phyloP scores from a whole-genome alignment of 2,113 vertebrate genomes.

The Hymenochirus boettgeri region DNA sequence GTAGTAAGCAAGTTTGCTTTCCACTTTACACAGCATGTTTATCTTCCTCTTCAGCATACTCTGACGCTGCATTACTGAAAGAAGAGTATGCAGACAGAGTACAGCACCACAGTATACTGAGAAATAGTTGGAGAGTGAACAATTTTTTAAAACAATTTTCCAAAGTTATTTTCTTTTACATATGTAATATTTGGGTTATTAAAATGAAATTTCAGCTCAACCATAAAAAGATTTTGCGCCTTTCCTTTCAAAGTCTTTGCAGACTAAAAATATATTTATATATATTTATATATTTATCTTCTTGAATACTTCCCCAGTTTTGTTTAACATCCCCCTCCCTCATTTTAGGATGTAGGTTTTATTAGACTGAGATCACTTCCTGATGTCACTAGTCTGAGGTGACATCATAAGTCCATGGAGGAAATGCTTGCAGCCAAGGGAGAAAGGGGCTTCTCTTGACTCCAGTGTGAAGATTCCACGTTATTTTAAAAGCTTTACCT shows the following conservation, averaged over 20 bases:
- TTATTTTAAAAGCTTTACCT: conserved; percentile 35
- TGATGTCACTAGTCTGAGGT: conserved; percentile 3
- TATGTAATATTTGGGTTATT: conserved; percentile 5
- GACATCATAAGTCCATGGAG: neutral
- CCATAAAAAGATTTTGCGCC: conserved; percentile 36
- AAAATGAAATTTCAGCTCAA: conserved; percentile 27
- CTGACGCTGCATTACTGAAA: neutral
- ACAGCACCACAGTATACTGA: conserved; percentile 10
- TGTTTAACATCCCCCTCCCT: neutral
- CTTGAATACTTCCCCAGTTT: conserved; percentile 18
- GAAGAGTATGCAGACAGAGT: neutral
- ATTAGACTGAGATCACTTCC: conserved; percentile 10
- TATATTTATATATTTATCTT: conserved; percentile 28
- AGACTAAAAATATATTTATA: conserved; percentile 43
- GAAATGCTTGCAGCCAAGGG: conserved; percentile 10
- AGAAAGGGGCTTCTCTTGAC: conserved; percentile 2
- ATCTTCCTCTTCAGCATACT: neutral
- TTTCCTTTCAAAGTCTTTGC: conserved; percentile 31
- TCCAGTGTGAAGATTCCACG: conserved; percentile 16
- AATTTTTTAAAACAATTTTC: conserved; percentile 22
- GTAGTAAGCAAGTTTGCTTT: conserved; percentile 1
- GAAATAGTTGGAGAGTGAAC: conserved; percentile 19
- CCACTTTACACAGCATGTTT: conserved; percentile 2
- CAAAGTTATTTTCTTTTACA: conserved; percentile 7
- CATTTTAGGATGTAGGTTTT: conserved; percentile 3